Base-by-base conservation (phyloP, 1,140 invertebrate species). In the Trypoxylus dichotomus region DNA sequence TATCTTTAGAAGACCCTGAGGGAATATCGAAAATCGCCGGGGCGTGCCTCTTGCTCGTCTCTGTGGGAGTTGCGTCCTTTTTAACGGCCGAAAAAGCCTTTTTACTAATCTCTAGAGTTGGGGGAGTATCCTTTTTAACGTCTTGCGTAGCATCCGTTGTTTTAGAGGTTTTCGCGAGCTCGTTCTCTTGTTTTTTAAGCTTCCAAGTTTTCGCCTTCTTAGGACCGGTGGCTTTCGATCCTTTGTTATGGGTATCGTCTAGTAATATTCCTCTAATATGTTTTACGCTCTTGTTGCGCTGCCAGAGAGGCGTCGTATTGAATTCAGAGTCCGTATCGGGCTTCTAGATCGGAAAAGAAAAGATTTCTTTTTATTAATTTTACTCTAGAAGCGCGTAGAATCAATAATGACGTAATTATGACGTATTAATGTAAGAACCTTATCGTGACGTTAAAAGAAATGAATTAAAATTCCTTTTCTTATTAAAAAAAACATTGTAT, bases 191-290 rank as follows among this genome's bases (percentile, higher is more conserved):
- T 11, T 68, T 68, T 27, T 68, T 68, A 8, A 27, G 10, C 27
- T 68, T 68, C 7, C 21, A 7, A 2, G 19, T 5, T n/a, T 41
- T 74, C 72, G 41, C n/a, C 21, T 74, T 74, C 29, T 74, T 74
- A 8, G n/a, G 29, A 15, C 15, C 19, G 6, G n/a, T 10, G 5
- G 41, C n/a, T 74, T 74, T 74, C 29, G 19, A 1, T 8, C 2
- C 11, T n/a, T 74, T 74, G 24, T 75, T 74, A 13, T 43, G 58
- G 1, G 41, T 41, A 80, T 89, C 88, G 47, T 90, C 89, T 42
- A 90, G 83, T 29, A 90, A 83, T 78, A 91, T 90, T 19, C 90
- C 90, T 7, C 91, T 85, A 79, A 92, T 91, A 77, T 92, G 90
- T 37, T 89, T 86, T 3, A 91, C 86, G 0, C 87, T 82, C 72